These are phyloP conservation scores for Globodera rostochiensis DNA, from an alignment of 1,140 invertebrate species.

Conservation along the genomic window DNA sequence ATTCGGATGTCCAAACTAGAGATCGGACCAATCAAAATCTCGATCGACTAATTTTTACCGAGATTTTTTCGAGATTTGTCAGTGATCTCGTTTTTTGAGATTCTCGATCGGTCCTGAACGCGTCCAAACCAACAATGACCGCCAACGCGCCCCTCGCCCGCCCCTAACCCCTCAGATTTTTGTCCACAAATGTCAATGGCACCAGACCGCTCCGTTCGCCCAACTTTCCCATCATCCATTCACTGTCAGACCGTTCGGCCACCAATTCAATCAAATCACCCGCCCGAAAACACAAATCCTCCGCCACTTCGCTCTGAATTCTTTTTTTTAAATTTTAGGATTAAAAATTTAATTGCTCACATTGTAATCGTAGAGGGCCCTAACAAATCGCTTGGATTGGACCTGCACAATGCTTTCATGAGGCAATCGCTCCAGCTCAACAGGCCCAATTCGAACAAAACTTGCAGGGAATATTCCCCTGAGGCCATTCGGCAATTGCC, in stretches of 20 bases:
- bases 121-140: too few species aligned
- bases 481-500: slow-evolving; percentile 24
- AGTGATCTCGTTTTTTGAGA: too few species aligned
- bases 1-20: too few species aligned
- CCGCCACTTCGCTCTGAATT: slow-evolving; percentile 37
- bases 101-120: too few species aligned
- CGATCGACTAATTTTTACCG: too few species aligned
- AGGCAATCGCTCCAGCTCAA: slow-evolving; percentile 31
- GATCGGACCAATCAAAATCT: too few species aligned
- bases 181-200: slow-evolving; percentile 50
- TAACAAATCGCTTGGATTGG: slow-evolving; percentile 19
- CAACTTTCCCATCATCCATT: slow-evolving; percentile 42
- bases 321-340: slow-evolving; percentile 10
- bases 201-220: slow-evolving; percentile 39
- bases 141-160: not conserved
- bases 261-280: slow-evolving; percentile 49
- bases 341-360: slow-evolving; percentile 21
- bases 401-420: slow-evolving; percentile 20
- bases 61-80: too few species aligned
- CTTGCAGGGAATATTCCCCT: slow-evolving; percentile 45
- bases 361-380: slow-evolving; percentile 18
- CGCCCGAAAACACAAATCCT: slow-evolving; percentile 39
- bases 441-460: slow-evolving; percentile 42
- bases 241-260: slow-evolving; percentile 31
- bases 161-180: not conserved